Conservation (phyloP, 2,113 vertebrate species). For the Myotis davidii region DNA sequence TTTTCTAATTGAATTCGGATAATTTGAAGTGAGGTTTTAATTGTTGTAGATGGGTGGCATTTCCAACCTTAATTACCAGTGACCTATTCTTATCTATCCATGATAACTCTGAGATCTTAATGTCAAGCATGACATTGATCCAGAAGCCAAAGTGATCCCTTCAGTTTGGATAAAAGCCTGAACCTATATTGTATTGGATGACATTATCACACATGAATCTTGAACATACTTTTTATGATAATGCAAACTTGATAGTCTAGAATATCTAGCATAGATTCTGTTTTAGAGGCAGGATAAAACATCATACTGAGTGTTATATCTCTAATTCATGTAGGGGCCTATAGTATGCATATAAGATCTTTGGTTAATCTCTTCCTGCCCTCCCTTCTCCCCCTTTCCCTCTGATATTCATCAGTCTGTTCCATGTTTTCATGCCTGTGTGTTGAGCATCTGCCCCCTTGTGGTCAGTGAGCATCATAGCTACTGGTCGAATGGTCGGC, state of each 20-base stretch:
- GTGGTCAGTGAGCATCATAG: too few species aligned
- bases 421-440: too few species aligned
- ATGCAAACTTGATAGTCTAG: not conserved
- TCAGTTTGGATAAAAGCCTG: not conserved
- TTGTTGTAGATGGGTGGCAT: conserved; percentile 36
- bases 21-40: conserved; percentile 20
- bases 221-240: not conserved
- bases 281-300: not conserved
- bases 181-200: not conserved
- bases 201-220: not conserved
- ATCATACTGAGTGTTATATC: not conserved
- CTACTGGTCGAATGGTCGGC: too few species aligned
- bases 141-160: conserved; percentile 36
- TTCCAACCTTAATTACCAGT: conserved; percentile 64
- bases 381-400: too few species aligned
- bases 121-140: conserved; percentile 43
- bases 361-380: too few species aligned
- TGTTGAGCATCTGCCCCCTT: too few species aligned
- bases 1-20: conserved; percentile 58
- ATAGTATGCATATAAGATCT: too few species aligned
- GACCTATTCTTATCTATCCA: conserved; percentile 44
- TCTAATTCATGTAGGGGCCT: not conserved
- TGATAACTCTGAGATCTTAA: conserved; percentile 45
- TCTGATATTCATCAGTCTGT: too few species aligned
- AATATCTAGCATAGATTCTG: not conserved